Percentiles rank a stretch among this genome's conserved stretches.
Evolutionary conservation across 2,113 vertebrate genomes (phyloP).

Genomic region (Clarias batrachus): DNA sequence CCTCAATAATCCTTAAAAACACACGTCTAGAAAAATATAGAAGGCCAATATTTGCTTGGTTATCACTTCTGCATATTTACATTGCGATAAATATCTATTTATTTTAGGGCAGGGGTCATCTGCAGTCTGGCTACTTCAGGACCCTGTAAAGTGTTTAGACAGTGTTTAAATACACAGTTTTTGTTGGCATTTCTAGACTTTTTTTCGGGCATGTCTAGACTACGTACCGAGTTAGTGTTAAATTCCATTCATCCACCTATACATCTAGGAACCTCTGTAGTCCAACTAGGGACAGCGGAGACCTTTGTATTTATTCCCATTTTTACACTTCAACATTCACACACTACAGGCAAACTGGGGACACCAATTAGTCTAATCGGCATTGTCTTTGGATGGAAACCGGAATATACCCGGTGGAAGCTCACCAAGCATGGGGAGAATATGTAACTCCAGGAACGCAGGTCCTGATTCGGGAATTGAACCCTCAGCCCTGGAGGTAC

Average conservation of each 20-base stretch:
- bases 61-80: neutral
- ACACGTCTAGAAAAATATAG: neutral
- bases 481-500: too few species aligned
- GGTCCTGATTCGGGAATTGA: too few species aligned
- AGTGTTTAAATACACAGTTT: neutral
- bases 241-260: conserved; percentile 30
- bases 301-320: too few species aligned
- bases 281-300: too few species aligned
- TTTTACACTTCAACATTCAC: too few species aligned
- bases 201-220: conserved; percentile 52
- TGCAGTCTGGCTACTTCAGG: neutral
- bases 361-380: too few species aligned
- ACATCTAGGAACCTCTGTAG: too few species aligned
- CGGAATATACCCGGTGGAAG: too few species aligned
- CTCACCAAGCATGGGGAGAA: too few species aligned
- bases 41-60: neutral
- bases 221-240: conserved; percentile 51
- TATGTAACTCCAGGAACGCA: too few species aligned
- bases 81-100: neutral
- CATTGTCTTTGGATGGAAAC: too few species aligned
- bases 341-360: too few species aligned
- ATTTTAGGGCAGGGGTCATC: neutral
- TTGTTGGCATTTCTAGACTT: conserved; percentile 48
- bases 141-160: neutral
- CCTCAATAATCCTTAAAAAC: neutral